Evolutionary conservation across 2,113 vertebrate genomes (phyloP), one percentile per base, ranked within the genome.

Genomic region (Mormoops blainvillei): DNA sequence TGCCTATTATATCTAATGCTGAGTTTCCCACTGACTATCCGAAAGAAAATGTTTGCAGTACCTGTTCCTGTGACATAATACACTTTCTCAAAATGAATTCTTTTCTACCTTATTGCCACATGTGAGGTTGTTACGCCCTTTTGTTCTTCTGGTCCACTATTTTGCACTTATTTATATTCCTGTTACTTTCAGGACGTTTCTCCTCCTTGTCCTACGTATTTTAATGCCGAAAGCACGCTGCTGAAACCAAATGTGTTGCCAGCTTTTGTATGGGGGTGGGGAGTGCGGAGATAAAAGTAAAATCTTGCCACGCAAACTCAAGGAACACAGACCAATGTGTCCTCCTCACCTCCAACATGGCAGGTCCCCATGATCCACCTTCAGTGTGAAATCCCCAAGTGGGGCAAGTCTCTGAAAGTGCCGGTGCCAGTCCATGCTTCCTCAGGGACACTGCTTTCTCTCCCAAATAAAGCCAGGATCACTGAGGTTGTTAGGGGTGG

Each of bases 171-270:
- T 54, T 76, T 63, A 78, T 15, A 58, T 11, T 45, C 9, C 73
- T 67, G 8, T 36, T 80, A 70, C n/a, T 56, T 82, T 41, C 74
- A 74, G 31, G 48, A 33, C 26, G 43, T n/a, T 68, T 88, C 45
- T 87, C 56, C 93, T 92, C 88, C 54, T 58, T n/a, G 45, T 92
- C 45, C 85, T 50, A 31, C 2, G 36, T n/a, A 68, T 61, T 91
- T 95, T 48, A 92, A 52, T 33, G 52, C 12, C 82, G 87, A 68
- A 77, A 52, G 68, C 9, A 82, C 15, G 33, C 5, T 67, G 71
- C 56, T 63, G 18, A 88, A 91, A 74, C 71, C 16, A 10, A 92
- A 80, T 24, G 45, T 58, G 24, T 22, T 10, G 31, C 50, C 71
- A 71, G 65, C 52, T 87, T 95, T 74, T 74, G 65, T 36, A 58